Conservation (phyloP, 2,797 vertebrate genomes). For the Dipus sagitta region DNA sequence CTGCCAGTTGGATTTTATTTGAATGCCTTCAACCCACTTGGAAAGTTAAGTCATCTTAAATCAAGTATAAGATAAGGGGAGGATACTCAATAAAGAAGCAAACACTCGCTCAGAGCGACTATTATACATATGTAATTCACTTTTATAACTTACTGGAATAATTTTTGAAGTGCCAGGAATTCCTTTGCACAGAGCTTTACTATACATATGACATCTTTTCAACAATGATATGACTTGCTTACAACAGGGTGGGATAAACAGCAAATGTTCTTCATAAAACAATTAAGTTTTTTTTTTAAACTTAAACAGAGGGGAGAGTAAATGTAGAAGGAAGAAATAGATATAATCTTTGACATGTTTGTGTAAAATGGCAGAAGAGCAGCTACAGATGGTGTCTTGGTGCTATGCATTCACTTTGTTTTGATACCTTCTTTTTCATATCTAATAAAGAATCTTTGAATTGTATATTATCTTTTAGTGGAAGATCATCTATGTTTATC, state of each 20-base stretch:
- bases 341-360: conserved; percentile 60
- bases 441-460: background rate
- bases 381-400: background rate
- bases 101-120: background rate
- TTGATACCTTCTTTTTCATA: background rate
- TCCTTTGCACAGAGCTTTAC: conserved; percentile 43
- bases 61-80: background rate
- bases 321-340: conserved; percentile 55
- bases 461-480: background rate
- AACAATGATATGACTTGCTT: conserved; percentile 85
- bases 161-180: conserved; percentile 35
- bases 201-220: conserved; percentile 72
- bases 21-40: conserved; percentile 59
- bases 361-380: conserved; percentile 21
- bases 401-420: background rate
- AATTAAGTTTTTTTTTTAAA: conserved; percentile 75
- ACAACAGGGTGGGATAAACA: conserved; percentile 84
- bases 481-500: background rate
- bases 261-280: conserved; percentile 83
- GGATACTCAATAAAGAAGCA: background rate
- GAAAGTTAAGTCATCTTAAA: conserved; percentile 76
- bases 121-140: background rate
- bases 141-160: conserved; percentile 9
- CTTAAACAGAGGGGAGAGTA: conserved; percentile 80
- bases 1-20: conserved; percentile 65